Percentiles rank a stretch among this genome's conserved stretches.
phyloP scores from a whole-genome alignment of 2,888 invertebrate species.

The Lasioglossum morio region DNA sequence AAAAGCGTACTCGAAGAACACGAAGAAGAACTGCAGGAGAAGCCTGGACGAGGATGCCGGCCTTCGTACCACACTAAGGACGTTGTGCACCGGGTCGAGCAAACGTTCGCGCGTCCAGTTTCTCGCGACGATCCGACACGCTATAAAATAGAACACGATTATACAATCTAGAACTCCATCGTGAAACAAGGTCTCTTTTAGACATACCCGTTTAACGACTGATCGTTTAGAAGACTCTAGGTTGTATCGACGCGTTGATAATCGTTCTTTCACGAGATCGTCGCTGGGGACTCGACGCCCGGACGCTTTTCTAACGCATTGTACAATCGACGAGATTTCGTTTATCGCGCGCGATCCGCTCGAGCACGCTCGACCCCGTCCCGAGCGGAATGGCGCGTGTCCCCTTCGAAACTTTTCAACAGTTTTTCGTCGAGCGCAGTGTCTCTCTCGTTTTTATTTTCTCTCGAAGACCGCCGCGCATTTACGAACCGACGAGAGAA shows the following conservation, averaged over 20 bases:
- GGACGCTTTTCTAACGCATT: not conserved
- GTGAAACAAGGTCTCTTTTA: not conserved
- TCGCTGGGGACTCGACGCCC: not conserved
- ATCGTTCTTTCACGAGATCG: not conserved
- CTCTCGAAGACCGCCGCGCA: not conserved
- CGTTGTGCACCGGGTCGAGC: conserved; percentile 1
- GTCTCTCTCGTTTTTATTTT: not conserved
- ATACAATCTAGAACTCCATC: not conserved
- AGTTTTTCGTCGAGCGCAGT: not conserved
- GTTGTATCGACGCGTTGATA: not conserved
- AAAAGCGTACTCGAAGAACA: conserved; percentile 17
- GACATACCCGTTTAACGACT: not conserved
- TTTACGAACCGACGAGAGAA: not conserved
- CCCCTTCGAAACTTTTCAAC: not conserved
- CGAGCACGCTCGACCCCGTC: not conserved
- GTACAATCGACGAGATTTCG: conserved; percentile 13
- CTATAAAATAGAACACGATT: not conserved
- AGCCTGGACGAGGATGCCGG: conserved; percentile 43
- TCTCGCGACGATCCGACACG: not conserved
- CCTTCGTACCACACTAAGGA: conserved; percentile 28
- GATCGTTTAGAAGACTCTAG: not conserved
- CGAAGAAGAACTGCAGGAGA: conserved; percentile 9
- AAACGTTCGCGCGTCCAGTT: not conserved
- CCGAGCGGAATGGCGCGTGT: not conserved
- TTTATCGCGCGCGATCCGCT: not conserved